These are phyloP conservation scores for Papilio dardanus DNA, from an alignment of 1,140 invertebrate genomes.

Conservation along the genomic window DNA sequence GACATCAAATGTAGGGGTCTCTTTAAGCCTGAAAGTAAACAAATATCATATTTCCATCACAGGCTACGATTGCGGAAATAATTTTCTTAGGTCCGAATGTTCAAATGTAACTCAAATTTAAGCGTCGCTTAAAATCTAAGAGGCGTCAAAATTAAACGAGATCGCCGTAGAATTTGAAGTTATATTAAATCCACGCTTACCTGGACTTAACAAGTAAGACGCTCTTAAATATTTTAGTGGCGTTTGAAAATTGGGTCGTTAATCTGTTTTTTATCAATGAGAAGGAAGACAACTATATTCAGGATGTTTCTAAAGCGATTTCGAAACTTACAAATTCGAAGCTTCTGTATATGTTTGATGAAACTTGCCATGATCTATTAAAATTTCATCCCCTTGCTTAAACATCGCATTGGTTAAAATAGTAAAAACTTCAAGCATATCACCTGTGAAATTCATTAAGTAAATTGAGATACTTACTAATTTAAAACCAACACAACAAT, in stretches of 20 bases:
- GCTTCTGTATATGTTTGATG: conserved; percentile 56
- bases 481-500: background rate
- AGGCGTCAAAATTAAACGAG: too few species aligned
- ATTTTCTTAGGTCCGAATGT: too few species aligned
- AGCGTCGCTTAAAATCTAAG: too few species aligned
- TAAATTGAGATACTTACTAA: background rate
- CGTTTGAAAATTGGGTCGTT: too few species aligned
- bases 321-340: conserved; percentile 56
- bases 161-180: too few species aligned
- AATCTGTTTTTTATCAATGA: background rate
- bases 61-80: too few species aligned
- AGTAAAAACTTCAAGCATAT: conserved; percentile 66
- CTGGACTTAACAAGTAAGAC: too few species aligned
- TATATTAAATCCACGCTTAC: too few species aligned
- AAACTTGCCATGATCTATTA: conserved; percentile 64
- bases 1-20: conserved; percentile 56
- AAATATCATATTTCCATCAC: background rate
- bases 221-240: too few species aligned
- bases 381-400: conserved; percentile 51
- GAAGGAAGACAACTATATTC: background rate
- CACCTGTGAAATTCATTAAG: conserved; percentile 49
- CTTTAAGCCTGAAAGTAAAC: conserved; percentile 54
- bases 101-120: too few species aligned
- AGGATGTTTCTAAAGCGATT: background rate
- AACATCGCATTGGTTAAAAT: conserved; percentile 64